Conservation (phyloP, 2,797 vertebrate genomes). For the Graptemys geographica region DNA sequence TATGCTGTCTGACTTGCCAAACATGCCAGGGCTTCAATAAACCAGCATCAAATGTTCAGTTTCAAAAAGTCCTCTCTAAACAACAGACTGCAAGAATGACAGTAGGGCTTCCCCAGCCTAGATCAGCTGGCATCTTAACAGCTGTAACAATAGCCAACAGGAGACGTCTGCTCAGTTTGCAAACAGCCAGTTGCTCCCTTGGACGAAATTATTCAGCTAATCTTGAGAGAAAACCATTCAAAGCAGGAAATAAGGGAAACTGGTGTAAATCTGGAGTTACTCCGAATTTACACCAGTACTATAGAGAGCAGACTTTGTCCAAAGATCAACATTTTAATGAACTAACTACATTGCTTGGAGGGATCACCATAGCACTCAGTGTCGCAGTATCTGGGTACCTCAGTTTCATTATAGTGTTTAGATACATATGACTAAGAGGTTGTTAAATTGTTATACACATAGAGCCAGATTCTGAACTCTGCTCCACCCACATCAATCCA, state of each 20-base stretch:
- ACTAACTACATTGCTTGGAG: not conserved
- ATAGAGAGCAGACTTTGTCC: fast-evolving
- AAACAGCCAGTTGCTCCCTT: not conserved
- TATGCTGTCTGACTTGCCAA: constrained; percentile 9
- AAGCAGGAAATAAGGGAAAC: constrained; percentile 42
- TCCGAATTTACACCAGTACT: not conserved
- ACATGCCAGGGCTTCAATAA: not conserved
- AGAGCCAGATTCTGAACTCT: not conserved
- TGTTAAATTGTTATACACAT: not conserved
- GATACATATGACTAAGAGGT: not conserved
- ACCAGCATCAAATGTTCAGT: not conserved
- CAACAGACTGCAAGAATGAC: not conserved
- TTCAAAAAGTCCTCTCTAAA: fast-evolving
- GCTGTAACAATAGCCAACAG: not conserved
- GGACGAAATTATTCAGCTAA: not conserved
- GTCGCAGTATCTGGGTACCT: not conserved
- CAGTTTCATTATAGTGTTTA: not conserved
- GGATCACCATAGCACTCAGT: not conserved
- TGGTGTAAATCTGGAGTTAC: not conserved
- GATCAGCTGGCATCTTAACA: not conserved
- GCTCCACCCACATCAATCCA: not conserved
- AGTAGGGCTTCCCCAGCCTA: not conserved
- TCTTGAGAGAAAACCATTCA: fast-evolving
- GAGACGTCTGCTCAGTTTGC: not conserved
- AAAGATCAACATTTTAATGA: not conserved